Percentiles rank a stretch among this genome's conserved stretches.
Evolutionary conservation across 2,113 vertebrate genomes (phyloP).

Genomic region (Theristicus caerulescens): DNA sequence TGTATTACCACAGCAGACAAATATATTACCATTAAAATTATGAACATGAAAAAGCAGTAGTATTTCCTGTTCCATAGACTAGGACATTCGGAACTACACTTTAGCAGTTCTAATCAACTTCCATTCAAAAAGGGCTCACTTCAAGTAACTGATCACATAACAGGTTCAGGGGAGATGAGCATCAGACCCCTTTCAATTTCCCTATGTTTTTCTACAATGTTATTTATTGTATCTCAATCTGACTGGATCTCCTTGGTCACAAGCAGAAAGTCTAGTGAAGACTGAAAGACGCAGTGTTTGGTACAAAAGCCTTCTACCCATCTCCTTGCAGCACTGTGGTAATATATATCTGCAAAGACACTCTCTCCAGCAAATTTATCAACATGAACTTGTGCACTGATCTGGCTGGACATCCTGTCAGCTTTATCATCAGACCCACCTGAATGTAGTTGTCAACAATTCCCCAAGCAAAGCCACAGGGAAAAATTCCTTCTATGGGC

Average conservation of each 20-base stretch:
- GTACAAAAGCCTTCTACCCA: background rate
- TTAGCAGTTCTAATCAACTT: background rate
- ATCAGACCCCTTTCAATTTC: background rate
- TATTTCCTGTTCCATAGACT: background rate
- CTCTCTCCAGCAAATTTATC: background rate
- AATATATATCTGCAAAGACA: background rate
- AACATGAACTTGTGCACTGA: background rate
- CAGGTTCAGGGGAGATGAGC: background rate
- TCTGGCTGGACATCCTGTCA: background rate
- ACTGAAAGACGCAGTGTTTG: background rate
- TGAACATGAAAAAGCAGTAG: background rate
- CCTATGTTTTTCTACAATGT: background rate
- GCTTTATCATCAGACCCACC: slow-evolving; percentile 75
- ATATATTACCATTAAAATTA: background rate
- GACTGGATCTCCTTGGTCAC: background rate
- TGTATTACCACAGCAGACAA: background rate
- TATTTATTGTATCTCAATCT: background rate
- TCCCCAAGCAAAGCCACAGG: slow-evolving; percentile 94
- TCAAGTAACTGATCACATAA: background rate
- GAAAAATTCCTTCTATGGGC: slow-evolving; percentile 83
- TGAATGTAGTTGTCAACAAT: slow-evolving; percentile 89
- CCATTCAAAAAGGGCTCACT: background rate
- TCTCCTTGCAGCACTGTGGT: background rate
- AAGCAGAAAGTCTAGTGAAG: background rate
- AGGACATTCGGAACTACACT: background rate